Percentiles rank a stretch among this genome's conserved stretches.
Evolutionary conservation across 2,888 invertebrate genomes (phyloP).

Genomic region (Noctuana brunneofusca): DNA sequence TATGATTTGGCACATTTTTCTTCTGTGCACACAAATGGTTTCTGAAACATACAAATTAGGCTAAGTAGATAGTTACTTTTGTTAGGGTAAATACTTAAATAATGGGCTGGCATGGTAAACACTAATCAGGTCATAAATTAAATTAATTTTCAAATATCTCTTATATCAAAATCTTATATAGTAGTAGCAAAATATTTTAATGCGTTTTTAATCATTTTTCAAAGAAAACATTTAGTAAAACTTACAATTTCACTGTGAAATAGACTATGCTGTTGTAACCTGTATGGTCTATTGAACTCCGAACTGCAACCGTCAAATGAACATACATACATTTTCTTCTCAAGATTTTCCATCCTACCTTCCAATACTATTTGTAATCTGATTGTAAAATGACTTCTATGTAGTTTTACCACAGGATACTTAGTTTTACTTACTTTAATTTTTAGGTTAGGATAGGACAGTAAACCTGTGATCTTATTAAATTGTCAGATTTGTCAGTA

Average conservation of each 20-base stretch:
- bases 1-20: conserved; percentile 84
- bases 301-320: conserved; percentile 70
- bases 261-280: conserved; percentile 80
- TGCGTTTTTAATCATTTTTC: no score
- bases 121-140: no score
- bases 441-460: no score
- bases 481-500: no score
- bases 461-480: no score
- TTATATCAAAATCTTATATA: no score
- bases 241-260: conserved; percentile 82
- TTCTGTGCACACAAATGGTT: conserved; percentile 81
- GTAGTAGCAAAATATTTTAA: no score
- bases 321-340: conserved; percentile 50
- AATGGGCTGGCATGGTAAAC: not conserved
- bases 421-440: no score
- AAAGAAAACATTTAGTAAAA: not conserved
- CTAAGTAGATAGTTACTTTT: conserved; percentile 4
- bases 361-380: no score
- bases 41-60: conserved; percentile 61
- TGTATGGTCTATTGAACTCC: conserved; percentile 77
- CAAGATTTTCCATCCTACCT: not conserved
- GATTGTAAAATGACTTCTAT: no score
- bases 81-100: not conserved
- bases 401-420: no score
- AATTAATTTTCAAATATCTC: no score